Evolutionary conservation across 2,797 vertebrate genomes (phyloP), one percentile per base, ranked within the genome.

Genomic region (Eulemur rubriventer): DNA sequence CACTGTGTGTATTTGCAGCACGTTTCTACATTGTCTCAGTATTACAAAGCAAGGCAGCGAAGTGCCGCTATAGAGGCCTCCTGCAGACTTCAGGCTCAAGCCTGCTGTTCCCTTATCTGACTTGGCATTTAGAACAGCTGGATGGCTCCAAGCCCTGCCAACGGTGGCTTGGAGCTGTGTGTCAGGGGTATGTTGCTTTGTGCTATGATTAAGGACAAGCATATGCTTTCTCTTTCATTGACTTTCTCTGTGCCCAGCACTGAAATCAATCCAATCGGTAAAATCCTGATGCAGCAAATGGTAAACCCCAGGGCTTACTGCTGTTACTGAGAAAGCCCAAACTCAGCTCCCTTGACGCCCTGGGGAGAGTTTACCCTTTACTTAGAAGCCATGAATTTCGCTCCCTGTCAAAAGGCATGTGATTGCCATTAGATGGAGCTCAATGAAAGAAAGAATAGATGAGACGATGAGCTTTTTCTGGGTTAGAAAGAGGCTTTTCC

Each of bases 391-490:
- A 10, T 3, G 28, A 84, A 46, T 80, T 46, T 92, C 38, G 30
- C 2, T 70, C 2, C 2, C 22, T n/a, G 61, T 16, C 48, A 55
- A 95, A 96, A 91, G 97, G 57, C 72, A 43, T 11, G 4, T 7
- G 50, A 84, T 76, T 95, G 78, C 84, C 63, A 69, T 95, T 94
- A 95, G 92, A 87, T 92, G 93, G 96, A 97, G 96, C 95, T 97
- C 91, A 83, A 3, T 30, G 73, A 96, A 95, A 97, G 67, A 95
- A 76, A 91, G 48, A 91, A 55, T 7, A 67, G 82, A 83, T 26
- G 28, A 76, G 82, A 83, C 18, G 28, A 93, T 26, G 20, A n/a
- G 10, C 46, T 87, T 75, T 92, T 82, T 90, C 50, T 73, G 82
- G 17, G 69, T 78, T 41, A 63, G 52, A 86, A 93, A 61, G 63